Percentiles rank a stretch among this genome's conserved stretches.
Evolutionary conservation across 2,113 vertebrate genomes (phyloP).

Genomic region (Callionymus lyra): DNA sequence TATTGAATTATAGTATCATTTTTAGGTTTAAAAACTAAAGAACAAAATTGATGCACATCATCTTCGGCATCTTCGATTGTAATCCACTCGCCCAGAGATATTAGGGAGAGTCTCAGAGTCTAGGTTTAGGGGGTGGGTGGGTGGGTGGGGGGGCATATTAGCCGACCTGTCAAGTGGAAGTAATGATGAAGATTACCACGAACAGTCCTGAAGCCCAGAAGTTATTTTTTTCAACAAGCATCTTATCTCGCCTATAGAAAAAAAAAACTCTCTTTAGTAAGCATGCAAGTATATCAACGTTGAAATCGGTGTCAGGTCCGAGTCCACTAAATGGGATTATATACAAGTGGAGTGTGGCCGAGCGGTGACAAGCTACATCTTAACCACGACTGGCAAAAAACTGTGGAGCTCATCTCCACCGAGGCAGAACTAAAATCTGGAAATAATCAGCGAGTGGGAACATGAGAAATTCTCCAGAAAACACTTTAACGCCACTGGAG

Average conservation of each 20-base stretch:
- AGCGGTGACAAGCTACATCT: slow-evolving; percentile 71
- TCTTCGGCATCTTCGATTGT: no score
- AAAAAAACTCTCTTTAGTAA: no score
- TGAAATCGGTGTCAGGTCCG: slow-evolving; percentile 21
- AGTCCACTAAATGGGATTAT: slow-evolving; percentile 49
- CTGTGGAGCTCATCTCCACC: slow-evolving; percentile 80
- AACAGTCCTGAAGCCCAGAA: slow-evolving; percentile 63
- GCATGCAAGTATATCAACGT: slow-evolving; percentile 3
- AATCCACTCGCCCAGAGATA: no score
- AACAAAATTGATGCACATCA: no score
- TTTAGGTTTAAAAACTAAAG: no score
- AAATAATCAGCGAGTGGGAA: slow-evolving; percentile 94
- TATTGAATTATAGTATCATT: no score
- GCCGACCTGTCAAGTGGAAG: slow-evolving; percentile 64
- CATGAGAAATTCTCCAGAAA: slow-evolving; percentile 90
- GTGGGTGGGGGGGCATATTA: slow-evolving; percentile 55
- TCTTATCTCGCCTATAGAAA: no score
- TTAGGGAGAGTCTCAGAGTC: no score
- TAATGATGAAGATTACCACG: slow-evolving; percentile 68
- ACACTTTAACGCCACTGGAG: slow-evolving; percentile 92
- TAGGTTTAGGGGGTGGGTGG: slow-evolving; percentile 21
- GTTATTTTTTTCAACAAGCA: slow-evolving; percentile 40
- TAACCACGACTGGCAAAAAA: slow-evolving; percentile 78
- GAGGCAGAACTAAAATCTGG: slow-evolving; percentile 97
- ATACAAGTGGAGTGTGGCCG: slow-evolving; percentile 49